Percentiles rank a stretch among this genome's conserved stretches.
phyloP scores from a whole-genome alignment of 2,888 invertebrate genomes.

The Andrena bicolor region DNA sequence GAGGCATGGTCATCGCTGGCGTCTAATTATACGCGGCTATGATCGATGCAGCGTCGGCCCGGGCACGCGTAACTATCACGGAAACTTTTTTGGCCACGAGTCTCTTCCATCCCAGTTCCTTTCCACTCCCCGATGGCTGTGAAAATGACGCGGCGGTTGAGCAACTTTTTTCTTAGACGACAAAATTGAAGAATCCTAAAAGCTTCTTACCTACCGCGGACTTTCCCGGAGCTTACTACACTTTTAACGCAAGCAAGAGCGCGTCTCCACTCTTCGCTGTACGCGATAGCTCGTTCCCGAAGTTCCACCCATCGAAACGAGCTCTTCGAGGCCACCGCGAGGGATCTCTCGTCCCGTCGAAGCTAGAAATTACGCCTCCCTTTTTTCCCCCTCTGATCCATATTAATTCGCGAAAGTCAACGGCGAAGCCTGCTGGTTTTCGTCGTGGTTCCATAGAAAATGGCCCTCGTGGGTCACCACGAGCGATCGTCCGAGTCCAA shows the following conservation, averaged over 20 bases:
- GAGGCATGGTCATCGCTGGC: constrained; percentile 51
- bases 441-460: not conserved
- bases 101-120: not conserved
- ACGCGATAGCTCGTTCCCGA: too few species aligned
- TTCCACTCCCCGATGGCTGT: too few species aligned
- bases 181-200: too few species aligned
- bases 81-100: not conserved
- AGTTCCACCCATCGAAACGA: too few species aligned
- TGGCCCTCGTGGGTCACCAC: not conserved
- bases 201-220: too few species aligned
- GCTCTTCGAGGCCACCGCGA: too few species aligned
- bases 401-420: constrained; percentile 15
- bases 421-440: not conserved
- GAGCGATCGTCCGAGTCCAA: constrained; percentile 27
- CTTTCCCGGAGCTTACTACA: too few species aligned
- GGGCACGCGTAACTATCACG: constrained; percentile 6
- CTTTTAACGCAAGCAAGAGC: too few species aligned
- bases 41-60: constrained; percentile 55
- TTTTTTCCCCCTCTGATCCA: not conserved
- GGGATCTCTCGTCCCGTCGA: too few species aligned
- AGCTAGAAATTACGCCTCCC: not conserved
- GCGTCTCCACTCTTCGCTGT: too few species aligned
- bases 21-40: constrained; percentile 58
- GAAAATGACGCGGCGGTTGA: too few species aligned
- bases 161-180: not conserved